Percentiles rank a stretch among this genome's conserved stretches.
Conservation (phyloP, 2,797 vertebrate genomes). For the Galaxias olidus region DNA sequence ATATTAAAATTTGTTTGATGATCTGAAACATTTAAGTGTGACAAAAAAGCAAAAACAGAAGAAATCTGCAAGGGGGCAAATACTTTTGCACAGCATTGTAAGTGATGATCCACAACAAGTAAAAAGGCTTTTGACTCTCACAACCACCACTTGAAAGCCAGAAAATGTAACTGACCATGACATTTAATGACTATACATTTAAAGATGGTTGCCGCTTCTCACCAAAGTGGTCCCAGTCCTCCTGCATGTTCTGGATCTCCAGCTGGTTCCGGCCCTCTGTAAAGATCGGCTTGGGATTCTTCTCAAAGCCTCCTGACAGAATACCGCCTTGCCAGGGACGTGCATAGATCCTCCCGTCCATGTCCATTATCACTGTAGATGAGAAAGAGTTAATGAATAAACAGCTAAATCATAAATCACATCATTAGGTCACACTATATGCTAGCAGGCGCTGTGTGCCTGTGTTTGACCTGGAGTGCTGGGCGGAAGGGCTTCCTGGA, state of each 20-base stretch:
- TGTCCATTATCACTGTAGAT: slow-evolving; percentile 85
- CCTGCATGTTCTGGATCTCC: slow-evolving; percentile 95
- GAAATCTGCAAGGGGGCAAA: no score
- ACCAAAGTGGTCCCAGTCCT: slow-evolving; percentile 99
- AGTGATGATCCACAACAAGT: no score
- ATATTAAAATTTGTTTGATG: no score
- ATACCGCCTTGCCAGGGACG: slow-evolving; percentile 93
- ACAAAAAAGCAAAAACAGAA: no score
- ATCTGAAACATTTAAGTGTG: no score
- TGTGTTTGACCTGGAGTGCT: slow-evolving; percentile 81
- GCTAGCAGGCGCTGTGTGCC: neutral
- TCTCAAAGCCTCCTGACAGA: slow-evolving; percentile 95
- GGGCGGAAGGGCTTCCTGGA: slow-evolving; percentile 77
- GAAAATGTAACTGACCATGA: no score
- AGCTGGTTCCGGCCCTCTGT: slow-evolving; percentile 96
- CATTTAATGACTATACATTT: no score
- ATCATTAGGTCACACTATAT: neutral
- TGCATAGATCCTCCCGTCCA: slow-evolving; percentile 93
- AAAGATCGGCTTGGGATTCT: slow-evolving; percentile 98
- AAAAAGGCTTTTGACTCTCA: no score
- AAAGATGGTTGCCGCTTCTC: slow-evolving; percentile 18
- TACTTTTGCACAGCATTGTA: no score
- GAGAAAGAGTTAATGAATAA: neutral
- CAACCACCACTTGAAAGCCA: no score
- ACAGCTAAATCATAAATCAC: no score